Base-by-base conservation (phyloP, 2,113 vertebrate species). In the Anguilla rostrata region DNA sequence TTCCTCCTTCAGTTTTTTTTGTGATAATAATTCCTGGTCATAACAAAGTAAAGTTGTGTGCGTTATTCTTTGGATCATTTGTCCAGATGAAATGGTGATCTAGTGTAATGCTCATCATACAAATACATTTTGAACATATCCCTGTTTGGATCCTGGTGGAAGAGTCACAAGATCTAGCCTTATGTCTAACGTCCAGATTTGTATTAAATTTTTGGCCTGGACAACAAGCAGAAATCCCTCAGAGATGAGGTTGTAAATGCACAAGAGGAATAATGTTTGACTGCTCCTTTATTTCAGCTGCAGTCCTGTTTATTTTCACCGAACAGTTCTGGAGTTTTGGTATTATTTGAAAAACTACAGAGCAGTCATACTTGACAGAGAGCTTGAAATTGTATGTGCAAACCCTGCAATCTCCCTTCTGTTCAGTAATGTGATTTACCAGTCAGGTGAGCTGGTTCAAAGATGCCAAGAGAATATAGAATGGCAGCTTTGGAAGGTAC, bases 381-480 rank as follows among this genome's bases (percentile, higher is more conserved):
- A 41, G 83, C 39, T 26, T 84, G 20, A 71, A 20, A n/a, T 84
- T 84, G 57, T 71, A 43, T n/a, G 39, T 71, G 39, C 39, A 84
- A 75, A 66, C 39, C 60, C 40, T 71, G 39, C 22, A 84, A 84
- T 84, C 83, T 71, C 16, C 56, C 34, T 34, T 84, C 26, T 66
- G 56, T 66, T 40, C 15, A 29, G 46, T 83, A 60, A 66, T 66
- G 83, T 63, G 56, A 71, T 84, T 34, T 41, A 40, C 40, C 15
- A 53, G 16, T 40, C 39, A 66, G 56, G 34, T 84, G 39, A 66
- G 56, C 66, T 66, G 57, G 39, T 20, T 34, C 11, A 40, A 57
- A 41, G 26, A 84, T 71, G 40, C 83, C 39, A 84, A 43, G 63
- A 84, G 63, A 20, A 84, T 84, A 71, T 39, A 84, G 60, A 63